phyloP scores from a whole-genome alignment of 2,888 invertebrate species.

The Ochropleura leucogaster region DNA sequence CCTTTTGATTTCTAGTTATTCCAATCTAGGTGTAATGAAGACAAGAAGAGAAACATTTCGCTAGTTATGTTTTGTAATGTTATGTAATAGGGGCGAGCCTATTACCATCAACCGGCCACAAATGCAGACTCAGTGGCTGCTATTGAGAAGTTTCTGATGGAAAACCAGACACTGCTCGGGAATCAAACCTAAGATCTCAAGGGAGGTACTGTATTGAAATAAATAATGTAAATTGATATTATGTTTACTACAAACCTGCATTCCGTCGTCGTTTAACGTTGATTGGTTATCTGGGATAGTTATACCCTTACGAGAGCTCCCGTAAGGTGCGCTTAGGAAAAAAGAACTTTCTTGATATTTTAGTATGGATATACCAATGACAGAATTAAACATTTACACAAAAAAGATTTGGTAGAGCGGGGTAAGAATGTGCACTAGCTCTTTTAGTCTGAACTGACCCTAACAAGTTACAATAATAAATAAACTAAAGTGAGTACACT shows the following conservation, averaged over 20 bases:
- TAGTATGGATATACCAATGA: neutral
- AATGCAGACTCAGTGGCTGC: too few species aligned
- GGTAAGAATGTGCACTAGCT: neutral
- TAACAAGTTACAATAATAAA: neutral
- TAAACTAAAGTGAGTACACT: neutral
- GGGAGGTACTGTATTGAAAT: too few species aligned
- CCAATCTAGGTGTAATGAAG: neutral
- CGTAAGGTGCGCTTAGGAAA: neutral
- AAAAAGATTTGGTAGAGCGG: neutral
- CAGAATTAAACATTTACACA: neutral
- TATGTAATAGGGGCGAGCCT: too few species aligned
- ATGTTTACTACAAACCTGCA: too few species aligned
- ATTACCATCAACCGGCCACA: too few species aligned
- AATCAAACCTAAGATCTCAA: too few species aligned
- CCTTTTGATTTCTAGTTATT: neutral
- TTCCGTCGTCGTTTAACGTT: neutral
- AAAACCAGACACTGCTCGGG: too few species aligned
- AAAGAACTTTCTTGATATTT: neutral
- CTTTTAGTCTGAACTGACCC: neutral
- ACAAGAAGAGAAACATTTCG: neutral
- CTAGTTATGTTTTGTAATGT: too few species aligned
- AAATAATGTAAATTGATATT: too few species aligned
- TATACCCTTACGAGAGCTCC: too few species aligned
- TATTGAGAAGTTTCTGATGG: too few species aligned
- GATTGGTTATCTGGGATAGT: neutral